Evolutionary conservation across 2,113 vertebrate species (phyloP).

Genomic region (Bostrychus sinensis): DNA sequence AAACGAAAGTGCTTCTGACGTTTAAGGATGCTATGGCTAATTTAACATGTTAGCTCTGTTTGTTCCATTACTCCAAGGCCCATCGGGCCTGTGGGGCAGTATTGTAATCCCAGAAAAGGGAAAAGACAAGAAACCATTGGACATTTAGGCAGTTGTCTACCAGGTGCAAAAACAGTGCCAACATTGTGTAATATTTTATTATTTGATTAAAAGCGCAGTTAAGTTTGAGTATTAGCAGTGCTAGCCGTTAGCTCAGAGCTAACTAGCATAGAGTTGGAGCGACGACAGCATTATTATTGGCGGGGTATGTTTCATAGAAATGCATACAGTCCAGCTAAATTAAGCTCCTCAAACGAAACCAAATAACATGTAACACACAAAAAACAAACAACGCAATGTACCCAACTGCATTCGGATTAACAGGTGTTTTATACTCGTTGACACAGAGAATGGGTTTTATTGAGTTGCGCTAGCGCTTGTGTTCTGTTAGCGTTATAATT

Average conservation of each 20-base stretch:
- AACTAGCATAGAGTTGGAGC: slow-evolving; percentile 46
- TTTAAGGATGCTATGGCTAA: slow-evolving; percentile 6
- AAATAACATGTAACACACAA: not conserved
- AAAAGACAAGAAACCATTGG: not conserved
- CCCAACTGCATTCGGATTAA: too few species aligned
- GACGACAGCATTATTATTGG: slow-evolving; percentile 42
- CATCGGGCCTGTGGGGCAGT: slow-evolving; percentile 64
- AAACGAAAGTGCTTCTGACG: too few species aligned
- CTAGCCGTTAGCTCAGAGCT: slow-evolving; percentile 43
- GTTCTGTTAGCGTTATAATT: slow-evolving; percentile 30
- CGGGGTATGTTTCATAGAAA: slow-evolving; percentile 40
- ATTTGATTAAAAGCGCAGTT: not conserved
- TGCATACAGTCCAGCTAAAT: slow-evolving; percentile 5
- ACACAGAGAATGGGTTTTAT: not conserved
- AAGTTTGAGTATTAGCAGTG: not conserved
- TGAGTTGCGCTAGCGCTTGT: slow-evolving; percentile 1
- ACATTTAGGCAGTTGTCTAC: not conserved
- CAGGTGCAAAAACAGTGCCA: rapidly evolving
- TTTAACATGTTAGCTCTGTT: slow-evolving; percentile 8
- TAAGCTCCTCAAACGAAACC: not conserved
- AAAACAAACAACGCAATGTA: not conserved
- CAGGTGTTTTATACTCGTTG: not conserved
- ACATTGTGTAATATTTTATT: not conserved
- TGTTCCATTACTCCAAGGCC: slow-evolving; percentile 61
- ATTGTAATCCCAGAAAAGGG: slow-evolving; percentile 28